Evolutionary conservation across 1,140 invertebrate genomes (phyloP), one percentile per base, ranked within the genome.

Genomic region (Leucophenga varia): DNA sequence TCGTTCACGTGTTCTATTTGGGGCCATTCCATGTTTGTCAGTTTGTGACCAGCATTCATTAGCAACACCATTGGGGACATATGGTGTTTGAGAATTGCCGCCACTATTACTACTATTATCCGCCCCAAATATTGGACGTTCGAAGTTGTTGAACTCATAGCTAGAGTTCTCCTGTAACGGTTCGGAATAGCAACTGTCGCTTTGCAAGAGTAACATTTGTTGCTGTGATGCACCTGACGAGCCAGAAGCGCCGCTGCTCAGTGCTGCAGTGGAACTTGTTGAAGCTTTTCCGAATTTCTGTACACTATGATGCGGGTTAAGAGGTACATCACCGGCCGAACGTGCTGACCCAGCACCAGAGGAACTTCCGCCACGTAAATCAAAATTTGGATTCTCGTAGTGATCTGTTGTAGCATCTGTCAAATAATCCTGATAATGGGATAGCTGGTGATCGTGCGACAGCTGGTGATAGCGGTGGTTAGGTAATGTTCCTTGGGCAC

Each of bases 331-430:
- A 6, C n/a, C 22, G 22, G 22, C 17, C 22, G 38, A n/a, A 16
- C 41, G 4, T 42, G 16, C 8, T n/a, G 19, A 41, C 12, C 38
- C 17, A 19, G 22, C 12, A 5, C 14, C 46, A 6, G 42, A 34
- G 30, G 47, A 37, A 12, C 36, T 45, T 43, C 7, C 5, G 6
- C 49, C 43, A 13, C 45, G 43, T 14, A 75, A 59, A 53, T 75
- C 67, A 47, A 75, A 72, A 47, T 75, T 74, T 2, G 73, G 73
- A 56, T 75, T 75, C 44, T 75, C 73, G 35, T 75, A 75, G 44
- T 75, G 73, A 57, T 75, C 73, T 8, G 55, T 57, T 18, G 55
- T 55, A 2, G 53, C 32, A 52, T 74, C 69, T 2, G 53, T 61
- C 28, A 64, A 58, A 52, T 59, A 67, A 43, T 67, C 67, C 0